Base-by-base conservation (phyloP, 2,113 vertebrate genomes). In the Protomyctophum bolini region DNA sequence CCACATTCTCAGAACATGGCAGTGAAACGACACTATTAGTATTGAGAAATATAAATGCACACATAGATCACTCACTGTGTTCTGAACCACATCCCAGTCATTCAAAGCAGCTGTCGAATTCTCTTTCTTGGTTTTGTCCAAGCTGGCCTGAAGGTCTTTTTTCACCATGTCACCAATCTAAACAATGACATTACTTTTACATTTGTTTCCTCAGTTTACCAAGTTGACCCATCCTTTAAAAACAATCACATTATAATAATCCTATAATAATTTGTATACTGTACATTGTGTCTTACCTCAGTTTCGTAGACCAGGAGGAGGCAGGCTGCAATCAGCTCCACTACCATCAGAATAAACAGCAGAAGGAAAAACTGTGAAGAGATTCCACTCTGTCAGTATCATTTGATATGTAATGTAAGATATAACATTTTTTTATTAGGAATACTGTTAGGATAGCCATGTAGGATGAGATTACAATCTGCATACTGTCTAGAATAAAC, bases 301-400 rank as follows among this genome's bases (percentile, higher is more conserved):
- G 1, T 0, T 70, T 95, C 95, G 5, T 92, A 91, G 15, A 94
- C 1, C 8, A 95, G 94, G 11, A 97, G 91, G 46, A 94, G 2
- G 56, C 95, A 94, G 1, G 95, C 95, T 7, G 82, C 57, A 0
- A 67, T 65, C 81, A 97, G 89, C 82, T 97, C 93, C 48, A 85
- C 77, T 86, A 97, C 72, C 84, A 97, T 94, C 73, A 96, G 91
- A 12, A 95, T 6, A 75, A 97, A 89, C 65, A 97, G 87, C 74
- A 97, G 56, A 72, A 93, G 61, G 86, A 97, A 97, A 70, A 95
- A 97, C 96, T 97, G 85, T 12, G 59, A 54, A 57, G 33, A 78
- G 8, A 56, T 66, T 48, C 10, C 15, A 29, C 14, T 10, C 33
- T 4, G 33, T 41, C 33, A 41, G 33, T 41, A 41, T 41, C 33